A percentile compares a stretch with the other conserved stretches of the same genome.
These are phyloP conservation scores for Melanotaenia maccullochi DNA, from an alignment of 2,797 vertebrate genomes.

Conservation along the genomic window DNA sequence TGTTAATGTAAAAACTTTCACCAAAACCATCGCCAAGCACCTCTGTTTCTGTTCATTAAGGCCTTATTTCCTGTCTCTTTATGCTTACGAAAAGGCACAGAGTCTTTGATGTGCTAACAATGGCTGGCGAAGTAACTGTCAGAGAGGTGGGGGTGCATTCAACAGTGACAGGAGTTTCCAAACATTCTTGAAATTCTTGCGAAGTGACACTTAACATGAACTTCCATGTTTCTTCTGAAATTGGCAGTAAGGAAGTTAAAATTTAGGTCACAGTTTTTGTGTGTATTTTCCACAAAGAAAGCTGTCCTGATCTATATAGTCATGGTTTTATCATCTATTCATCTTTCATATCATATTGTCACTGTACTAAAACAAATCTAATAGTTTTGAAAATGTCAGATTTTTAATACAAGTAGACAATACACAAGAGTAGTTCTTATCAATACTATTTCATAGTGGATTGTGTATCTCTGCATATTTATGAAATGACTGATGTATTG, in stretches of 20 bases:
- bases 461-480: neutral
- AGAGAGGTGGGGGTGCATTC: slow-evolving; percentile 11
- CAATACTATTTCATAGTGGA: neutral
- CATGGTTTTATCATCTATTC: neutral
- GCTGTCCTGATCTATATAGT: neutral
- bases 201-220: slow-evolving; percentile 37
- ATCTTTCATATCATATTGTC: neutral
- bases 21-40: neutral
- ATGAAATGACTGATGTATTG: neutral
- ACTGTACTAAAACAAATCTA: neutral
- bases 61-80: slow-evolving; percentile 20
- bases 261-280: neutral
- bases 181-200: slow-evolving; percentile 55
- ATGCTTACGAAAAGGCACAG: slow-evolving; percentile 4
- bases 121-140: slow-evolving; percentile 13
- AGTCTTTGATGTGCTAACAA: neutral
- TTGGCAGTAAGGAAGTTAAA: neutral
- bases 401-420: neutral
- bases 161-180: slow-evolving; percentile 21
- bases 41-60: slow-evolving; percentile 17
- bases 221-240: slow-evolving; percentile 19
- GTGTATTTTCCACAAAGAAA: neutral
- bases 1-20: neutral
- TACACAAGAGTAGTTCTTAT: neutral
- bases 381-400: neutral